Evolutionary conservation across 92 coral and sea anemone genomes (phyloP).

Genomic region (Palythoa heliodiscus): DNA sequence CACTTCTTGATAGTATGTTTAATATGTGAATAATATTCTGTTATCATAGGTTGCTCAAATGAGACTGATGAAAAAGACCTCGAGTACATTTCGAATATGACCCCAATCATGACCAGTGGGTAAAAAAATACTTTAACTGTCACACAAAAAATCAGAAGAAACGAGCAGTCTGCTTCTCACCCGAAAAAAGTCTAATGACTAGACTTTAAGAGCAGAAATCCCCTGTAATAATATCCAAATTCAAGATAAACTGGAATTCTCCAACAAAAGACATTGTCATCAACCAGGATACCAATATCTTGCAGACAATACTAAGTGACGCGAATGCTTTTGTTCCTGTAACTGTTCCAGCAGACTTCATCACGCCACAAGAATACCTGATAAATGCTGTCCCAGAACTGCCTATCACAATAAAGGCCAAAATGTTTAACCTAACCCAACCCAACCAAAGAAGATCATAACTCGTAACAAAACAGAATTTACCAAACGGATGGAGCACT

Average conservation of each 20-base stretch:
- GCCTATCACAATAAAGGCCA: conserved; percentile 48
- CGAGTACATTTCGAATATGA: neutral
- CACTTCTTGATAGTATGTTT: neutral
- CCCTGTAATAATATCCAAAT: conserved; percentile 30
- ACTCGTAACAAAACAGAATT: conserved; percentile 34
- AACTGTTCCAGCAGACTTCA: conserved; percentile 40
- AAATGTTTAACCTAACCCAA: conserved; percentile 24
- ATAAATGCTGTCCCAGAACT: conserved; percentile 52
- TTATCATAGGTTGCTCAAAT: neutral
- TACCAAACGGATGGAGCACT: conserved; percentile 34
- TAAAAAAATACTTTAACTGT: neutral
- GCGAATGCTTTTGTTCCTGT: conserved; percentile 31
- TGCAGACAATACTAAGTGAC: neutral
- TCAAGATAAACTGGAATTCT: conserved; percentile 26
- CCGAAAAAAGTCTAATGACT: conserved; percentile 1
- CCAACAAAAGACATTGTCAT: neutral
- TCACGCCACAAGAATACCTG: conserved; percentile 36
- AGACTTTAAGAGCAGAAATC: conserved; percentile 39
- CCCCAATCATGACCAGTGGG: neutral
- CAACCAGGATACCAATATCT: neutral
- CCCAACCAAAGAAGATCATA: conserved; percentile 48
- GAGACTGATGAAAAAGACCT: neutral
- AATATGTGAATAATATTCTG: neutral
- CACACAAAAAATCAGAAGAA: neutral
- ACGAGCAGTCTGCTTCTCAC: neutral